phyloP scores from a whole-genome alignment of 2,113 vertebrate genomes.

The Bos indicus region DNA sequence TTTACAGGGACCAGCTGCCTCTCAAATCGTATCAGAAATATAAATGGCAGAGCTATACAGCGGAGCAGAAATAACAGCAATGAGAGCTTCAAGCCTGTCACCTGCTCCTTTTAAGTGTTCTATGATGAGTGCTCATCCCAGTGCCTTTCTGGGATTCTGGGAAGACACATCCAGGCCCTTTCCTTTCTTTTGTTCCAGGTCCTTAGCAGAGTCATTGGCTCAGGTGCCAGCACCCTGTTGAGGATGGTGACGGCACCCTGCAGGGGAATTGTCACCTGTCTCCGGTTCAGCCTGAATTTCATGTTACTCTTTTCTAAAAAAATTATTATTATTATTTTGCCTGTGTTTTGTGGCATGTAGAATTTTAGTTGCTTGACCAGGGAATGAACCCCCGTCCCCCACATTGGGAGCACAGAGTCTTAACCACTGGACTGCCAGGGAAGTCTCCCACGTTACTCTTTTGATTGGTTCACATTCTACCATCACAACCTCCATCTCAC shows the following conservation, averaged over 20 bases:
- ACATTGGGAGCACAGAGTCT: not conserved
- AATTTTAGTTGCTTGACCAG: not conserved
- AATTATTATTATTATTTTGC: not conserved
- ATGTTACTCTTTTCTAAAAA: not conserved
- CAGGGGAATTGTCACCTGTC: not conserved
- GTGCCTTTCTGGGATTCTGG: not conserved
- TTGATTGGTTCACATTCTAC: not conserved
- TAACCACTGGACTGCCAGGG: not conserved
- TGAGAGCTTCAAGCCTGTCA: not conserved
- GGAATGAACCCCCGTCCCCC: not conserved
- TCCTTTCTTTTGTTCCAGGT: not conserved
- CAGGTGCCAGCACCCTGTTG: not conserved
- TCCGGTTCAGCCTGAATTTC: not conserved
- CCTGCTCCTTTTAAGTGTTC: not conserved
- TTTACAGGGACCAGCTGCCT: not conserved
- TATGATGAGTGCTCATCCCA: not conserved
- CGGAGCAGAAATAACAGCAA: not conserved
- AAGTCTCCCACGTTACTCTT: not conserved
- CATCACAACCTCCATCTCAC: not conserved
- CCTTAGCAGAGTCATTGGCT: not conserved
- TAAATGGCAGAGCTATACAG: not conserved
- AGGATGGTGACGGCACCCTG: not conserved
- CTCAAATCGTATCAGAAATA: not conserved
- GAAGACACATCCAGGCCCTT: not conserved
- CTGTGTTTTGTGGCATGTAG: fast-evolving